Conservation (phyloP, 2,888 invertebrate genomes). For the Corythucha ciliata region DNA sequence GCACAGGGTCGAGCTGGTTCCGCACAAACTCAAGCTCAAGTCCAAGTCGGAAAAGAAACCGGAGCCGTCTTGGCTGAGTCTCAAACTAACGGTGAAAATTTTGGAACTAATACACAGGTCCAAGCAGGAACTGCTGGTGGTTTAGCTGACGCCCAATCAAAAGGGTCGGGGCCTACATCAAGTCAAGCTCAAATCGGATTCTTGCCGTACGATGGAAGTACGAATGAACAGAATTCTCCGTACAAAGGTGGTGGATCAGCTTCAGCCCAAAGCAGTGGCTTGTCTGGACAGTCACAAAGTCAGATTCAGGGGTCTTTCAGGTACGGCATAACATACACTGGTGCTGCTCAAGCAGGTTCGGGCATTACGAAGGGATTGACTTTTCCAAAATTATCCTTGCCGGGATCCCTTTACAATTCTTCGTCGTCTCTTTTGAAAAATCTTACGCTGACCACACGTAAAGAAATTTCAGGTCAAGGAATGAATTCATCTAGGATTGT, state of each 20-base stretch:
- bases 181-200: conserved; percentile 85
- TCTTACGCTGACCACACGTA: conserved; percentile 4
- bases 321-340: conserved; percentile 65
- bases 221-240: conserved; percentile 48
- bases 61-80: conserved; percentile 69
- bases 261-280: conserved; percentile 64
- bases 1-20: conserved; percentile 66
- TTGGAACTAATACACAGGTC: conserved; percentile 69
- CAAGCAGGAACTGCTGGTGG: conserved; percentile 74
- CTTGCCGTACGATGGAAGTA: conserved; percentile 56
- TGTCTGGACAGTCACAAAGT: conserved; percentile 69
- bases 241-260: conserved; percentile 69
- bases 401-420: conserved; percentile 23
- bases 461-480: conserved; percentile 12
- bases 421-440: conserved; percentile 4
- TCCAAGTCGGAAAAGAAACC: conserved; percentile 63
- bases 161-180: conserved; percentile 72
- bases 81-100: conserved; percentile 59
- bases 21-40: conserved; percentile 71
- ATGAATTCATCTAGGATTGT: background rate
- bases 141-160: conserved; percentile 75
- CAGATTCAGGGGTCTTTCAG: conserved; percentile 73
- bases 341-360: conserved; percentile 73
- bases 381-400: conserved; percentile 28
- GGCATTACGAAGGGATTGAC: conserved; percentile 42